Evolutionary conservation across 2,113 vertebrate species (phyloP).

Genomic region (Xyliphius kryptos): DNA sequence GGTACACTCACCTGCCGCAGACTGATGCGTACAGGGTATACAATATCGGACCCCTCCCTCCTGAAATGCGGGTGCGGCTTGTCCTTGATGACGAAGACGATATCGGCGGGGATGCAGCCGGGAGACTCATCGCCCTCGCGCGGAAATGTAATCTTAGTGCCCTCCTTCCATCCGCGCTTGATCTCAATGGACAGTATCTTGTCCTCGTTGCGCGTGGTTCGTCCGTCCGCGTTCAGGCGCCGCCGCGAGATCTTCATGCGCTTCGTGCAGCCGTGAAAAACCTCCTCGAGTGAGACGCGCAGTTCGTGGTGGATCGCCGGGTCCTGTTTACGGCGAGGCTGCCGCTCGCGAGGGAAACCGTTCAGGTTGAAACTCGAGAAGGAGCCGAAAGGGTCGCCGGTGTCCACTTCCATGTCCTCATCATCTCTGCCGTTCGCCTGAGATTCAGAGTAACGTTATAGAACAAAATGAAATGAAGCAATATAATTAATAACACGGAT

Average conservation of each 20-base stretch:
- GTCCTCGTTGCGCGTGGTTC: conserved; percentile 86
- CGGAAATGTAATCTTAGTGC: conserved; percentile 97
- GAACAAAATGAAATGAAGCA: not conserved
- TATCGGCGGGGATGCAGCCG: conserved; percentile 89
- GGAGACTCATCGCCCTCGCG: conserved; percentile 90
- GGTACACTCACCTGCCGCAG: conserved; percentile 88
- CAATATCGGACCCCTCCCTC: conserved; percentile 90
- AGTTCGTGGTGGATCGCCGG: conserved; percentile 93
- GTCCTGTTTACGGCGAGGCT: conserved; percentile 84
- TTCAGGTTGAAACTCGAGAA: conserved; percentile 90
- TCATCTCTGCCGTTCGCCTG: conserved; percentile 74
- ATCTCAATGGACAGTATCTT: conserved; percentile 98
- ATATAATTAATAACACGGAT: no score
- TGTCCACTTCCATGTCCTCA: conserved; percentile 95
- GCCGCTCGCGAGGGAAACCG: conserved; percentile 88
- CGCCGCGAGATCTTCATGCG: conserved; percentile 96
- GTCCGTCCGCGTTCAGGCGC: conserved; percentile 86
- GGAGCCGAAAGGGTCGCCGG: conserved; percentile 81
- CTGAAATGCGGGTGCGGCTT: conserved; percentile 92
- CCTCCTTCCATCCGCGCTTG: conserved; percentile 96
- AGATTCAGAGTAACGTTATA: not conserved
- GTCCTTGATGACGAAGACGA: conserved; percentile 97
- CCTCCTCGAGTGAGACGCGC: conserved; percentile 89
- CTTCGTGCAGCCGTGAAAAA: conserved; percentile 91
- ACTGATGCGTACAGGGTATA: conserved; percentile 87